A percentile compares a stretch with the other conserved stretches of the same genome.
Evolutionary conservation across 2,888 invertebrate genomes (phyloP).

Genomic region (Coelogynopora nodosa): DNA sequence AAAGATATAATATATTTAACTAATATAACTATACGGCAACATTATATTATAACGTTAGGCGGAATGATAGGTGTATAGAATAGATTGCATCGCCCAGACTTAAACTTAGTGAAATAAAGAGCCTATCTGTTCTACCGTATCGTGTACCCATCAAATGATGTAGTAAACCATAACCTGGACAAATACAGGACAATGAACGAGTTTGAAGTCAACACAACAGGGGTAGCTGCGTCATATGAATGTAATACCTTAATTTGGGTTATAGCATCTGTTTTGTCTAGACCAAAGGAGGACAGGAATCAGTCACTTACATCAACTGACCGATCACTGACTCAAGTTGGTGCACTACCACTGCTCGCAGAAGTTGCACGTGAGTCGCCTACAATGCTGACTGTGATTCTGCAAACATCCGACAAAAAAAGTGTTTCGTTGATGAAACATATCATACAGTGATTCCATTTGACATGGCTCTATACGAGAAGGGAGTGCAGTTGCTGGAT

Average conservation of each 20-base stretch:
- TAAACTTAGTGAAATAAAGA: too few species aligned
- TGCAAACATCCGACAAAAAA: too few species aligned
- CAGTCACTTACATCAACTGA: too few species aligned
- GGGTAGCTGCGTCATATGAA: not conserved
- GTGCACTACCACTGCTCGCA: too few species aligned
- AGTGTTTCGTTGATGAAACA: constrained; percentile 44
- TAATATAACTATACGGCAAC: too few species aligned
- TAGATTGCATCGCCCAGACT: too few species aligned
- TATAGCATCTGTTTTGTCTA: not conserved
- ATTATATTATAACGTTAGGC: too few species aligned
- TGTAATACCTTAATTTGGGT: not conserved
- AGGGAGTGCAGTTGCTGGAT: constrained; percentile 46
- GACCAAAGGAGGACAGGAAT: not conserved
- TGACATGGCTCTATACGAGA: constrained; percentile 46
- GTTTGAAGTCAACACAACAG: not conserved
- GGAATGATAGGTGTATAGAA: too few species aligned
- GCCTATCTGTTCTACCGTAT: not conserved
- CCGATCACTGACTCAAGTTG: too few species aligned
- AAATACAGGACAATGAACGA: not conserved
- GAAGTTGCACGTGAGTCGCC: too few species aligned
- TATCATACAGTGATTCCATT: constrained; percentile 44
- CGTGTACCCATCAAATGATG: not conserved
- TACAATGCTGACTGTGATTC: too few species aligned
- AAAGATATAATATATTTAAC: too few species aligned
- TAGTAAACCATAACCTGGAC: not conserved